A percentile compares a stretch with the other conserved stretches of the same genome.
These are phyloP conservation scores for Melanophora roralis DNA, from an alignment of 2,888 invertebrate genomes.

Conservation along the genomic window DNA sequence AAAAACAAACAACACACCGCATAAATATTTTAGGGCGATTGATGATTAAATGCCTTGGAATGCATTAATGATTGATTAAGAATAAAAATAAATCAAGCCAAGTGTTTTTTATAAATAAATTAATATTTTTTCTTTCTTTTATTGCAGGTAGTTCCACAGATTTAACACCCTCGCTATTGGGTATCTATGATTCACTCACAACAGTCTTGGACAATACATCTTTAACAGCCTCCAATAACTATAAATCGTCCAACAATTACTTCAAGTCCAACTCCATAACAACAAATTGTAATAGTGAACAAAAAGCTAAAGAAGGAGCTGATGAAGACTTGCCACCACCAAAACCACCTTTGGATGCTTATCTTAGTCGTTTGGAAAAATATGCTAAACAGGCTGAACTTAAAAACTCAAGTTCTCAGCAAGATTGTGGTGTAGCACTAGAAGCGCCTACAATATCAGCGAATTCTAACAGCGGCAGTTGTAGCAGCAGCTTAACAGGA, in stretches of 20 bases:
- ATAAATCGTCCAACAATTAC: conserved; percentile 2
- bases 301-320: neutral
- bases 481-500: conserved; percentile 60
- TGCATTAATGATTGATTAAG: conserved; percentile 53
- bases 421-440: conserved; percentile 41
- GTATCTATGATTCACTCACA: conserved; percentile 88
- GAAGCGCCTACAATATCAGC: conserved; percentile 40
- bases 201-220: conserved; percentile 74
- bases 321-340: conserved; percentile 13
- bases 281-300: conserved; percentile 63
- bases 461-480: conserved; percentile 64
- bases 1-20: neutral
- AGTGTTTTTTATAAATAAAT: conserved; percentile 12
- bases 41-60: conserved; percentile 55
- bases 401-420: conserved; percentile 11
- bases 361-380: conserved; percentile 53
- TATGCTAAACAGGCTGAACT: conserved; percentile 42
- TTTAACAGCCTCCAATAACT: neutral
- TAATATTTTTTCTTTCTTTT: conserved; percentile 65
- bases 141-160: conserved; percentile 90
- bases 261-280: neutral
- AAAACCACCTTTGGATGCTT: conserved; percentile 39
- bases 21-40: conserved; percentile 18
- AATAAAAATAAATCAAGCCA: conserved; percentile 1
- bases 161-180: conserved; percentile 89